A percentile compares a stretch with the other conserved stretches of the same genome.
phyloP scores from a whole-genome alignment of 1,140 invertebrate genomes.

The Babylonia areolata region DNA sequence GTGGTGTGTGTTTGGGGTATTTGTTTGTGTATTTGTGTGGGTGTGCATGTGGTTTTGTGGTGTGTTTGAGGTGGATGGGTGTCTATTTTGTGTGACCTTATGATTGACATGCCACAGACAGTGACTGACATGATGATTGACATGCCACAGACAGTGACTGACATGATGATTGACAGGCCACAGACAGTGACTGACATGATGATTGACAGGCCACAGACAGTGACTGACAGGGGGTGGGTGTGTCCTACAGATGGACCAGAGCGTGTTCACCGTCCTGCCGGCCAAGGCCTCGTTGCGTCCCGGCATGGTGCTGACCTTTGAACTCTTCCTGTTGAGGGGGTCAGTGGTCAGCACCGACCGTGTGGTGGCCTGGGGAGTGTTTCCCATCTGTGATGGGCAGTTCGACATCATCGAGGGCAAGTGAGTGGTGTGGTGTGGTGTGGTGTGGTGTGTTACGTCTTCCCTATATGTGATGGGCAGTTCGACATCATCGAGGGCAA shows the following conservation, averaged over 20 bases:
- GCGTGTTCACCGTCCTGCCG: constrained; percentile 72
- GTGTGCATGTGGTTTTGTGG: neutral
- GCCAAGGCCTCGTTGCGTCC: constrained; percentile 68
- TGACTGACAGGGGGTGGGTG: too few species aligned
- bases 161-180: too few species aligned
- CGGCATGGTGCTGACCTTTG: constrained; percentile 71
- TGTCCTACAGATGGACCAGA: constrained; percentile 68
- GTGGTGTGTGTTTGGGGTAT: neutral
- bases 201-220: too few species aligned
- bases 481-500: constrained; percentile 74
- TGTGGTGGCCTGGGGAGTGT: constrained; percentile 70
- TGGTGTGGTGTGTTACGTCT: constrained; percentile 71
- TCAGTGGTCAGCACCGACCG: constrained; percentile 68
- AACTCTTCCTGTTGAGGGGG: constrained; percentile 70
- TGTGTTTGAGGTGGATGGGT: neutral
- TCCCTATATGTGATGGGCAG: constrained; percentile 71
- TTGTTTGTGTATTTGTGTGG: neutral
- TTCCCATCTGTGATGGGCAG: constrained; percentile 72
- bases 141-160: too few species aligned
- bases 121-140: too few species aligned
- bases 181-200: too few species aligned
- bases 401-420: constrained; percentile 74
- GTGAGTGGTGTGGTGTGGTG: constrained; percentile 69
- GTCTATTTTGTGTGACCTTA: too few species aligned
- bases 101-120: too few species aligned